Conservation (phyloP, 2,888 invertebrate genomes). For the Stegana nigrithorax region DNA sequence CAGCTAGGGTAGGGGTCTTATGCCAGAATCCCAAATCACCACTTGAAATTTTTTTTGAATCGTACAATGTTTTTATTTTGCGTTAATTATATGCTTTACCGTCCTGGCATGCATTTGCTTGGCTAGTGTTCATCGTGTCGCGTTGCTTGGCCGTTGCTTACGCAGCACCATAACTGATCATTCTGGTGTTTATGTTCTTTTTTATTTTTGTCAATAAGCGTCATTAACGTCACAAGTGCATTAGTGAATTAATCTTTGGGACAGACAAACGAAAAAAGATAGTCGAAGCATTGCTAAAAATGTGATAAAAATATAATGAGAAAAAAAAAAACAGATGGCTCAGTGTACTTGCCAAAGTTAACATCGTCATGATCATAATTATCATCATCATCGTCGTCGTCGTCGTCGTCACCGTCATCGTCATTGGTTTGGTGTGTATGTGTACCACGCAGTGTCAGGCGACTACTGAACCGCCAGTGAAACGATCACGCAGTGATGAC, state of each 20-base stretch:
- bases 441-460: slow-evolving; percentile 66
- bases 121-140: slow-evolving; percentile 18
- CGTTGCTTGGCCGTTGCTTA: background rate
- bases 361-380: background rate
- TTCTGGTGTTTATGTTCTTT: background rate
- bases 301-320: background rate
- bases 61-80: background rate
- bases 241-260: too few relatives aligned
- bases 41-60: background rate
- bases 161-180: background rate
- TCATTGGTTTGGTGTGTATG: slow-evolving; percentile 22
- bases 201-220: background rate
- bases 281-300: background rate
- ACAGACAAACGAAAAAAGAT: background rate
- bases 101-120: slow-evolving; percentile 43
- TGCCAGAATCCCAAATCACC: slow-evolving; percentile 13
- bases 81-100: slow-evolving; percentile 38
- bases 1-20: slow-evolving; percentile 26
- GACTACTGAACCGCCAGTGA: slow-evolving; percentile 22
- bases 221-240: too few relatives aligned
- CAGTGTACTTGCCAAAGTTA: background rate
- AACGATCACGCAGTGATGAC: too few relatives aligned
- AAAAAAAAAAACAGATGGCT: background rate
- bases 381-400: too few relatives aligned
- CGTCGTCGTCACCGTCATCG: too few relatives aligned